phyloP scores from a whole-genome alignment of 2,113 vertebrate genomes.

The Petrocephalus zakoni region DNA sequence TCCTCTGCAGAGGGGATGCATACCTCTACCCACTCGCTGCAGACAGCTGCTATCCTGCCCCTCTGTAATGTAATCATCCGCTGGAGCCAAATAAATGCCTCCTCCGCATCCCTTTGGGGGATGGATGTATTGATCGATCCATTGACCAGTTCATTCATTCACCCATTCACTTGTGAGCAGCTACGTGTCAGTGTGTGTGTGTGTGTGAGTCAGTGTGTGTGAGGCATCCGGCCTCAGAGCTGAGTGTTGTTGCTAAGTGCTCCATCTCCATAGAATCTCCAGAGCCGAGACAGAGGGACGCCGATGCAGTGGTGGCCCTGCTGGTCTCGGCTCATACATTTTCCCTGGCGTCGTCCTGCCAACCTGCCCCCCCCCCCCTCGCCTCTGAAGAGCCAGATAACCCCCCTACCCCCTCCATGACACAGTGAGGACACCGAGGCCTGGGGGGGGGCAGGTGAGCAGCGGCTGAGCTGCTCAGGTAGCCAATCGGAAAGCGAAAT shows the following conservation, averaged over 20 bases:
- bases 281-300: background rate
- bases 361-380: background rate
- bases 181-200: background rate
- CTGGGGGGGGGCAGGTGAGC: background rate
- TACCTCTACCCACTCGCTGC: background rate
- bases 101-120: background rate
- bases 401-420: background rate
- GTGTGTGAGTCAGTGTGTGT: background rate
- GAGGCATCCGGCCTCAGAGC: background rate
- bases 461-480: background rate
- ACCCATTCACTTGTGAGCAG: background rate
- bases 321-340: background rate
- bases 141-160: background rate
- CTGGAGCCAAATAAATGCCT: background rate
- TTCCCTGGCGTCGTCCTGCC: background rate
- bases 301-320: background rate
- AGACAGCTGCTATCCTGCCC: background rate
- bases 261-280: background rate
- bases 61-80: background rate
- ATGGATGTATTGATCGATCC: background rate
- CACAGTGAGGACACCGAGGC: background rate
- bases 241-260: slow-evolving; percentile 10
- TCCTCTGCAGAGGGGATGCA: background rate
- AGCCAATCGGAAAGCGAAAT: background rate
- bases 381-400: background rate